Evolutionary conservation across 2,797 vertebrate genomes (phyloP).

Genomic region (Microcaecilia unicolor): DNA sequence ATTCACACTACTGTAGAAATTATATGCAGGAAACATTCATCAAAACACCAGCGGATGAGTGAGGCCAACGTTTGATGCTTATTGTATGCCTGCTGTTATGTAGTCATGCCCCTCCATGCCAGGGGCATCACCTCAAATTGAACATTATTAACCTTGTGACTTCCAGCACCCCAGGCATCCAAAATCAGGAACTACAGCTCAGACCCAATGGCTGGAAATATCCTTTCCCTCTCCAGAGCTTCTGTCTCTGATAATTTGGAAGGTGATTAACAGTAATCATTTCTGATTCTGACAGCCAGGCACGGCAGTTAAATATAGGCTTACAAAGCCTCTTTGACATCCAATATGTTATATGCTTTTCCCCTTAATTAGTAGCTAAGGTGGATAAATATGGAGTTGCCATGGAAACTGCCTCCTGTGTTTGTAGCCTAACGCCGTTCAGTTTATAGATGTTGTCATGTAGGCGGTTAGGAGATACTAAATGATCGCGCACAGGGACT

Average conservation of each 20-base stretch:
- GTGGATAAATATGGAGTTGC: conserved; percentile 53
- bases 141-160: too few relatives aligned
- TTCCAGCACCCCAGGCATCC: not conserved
- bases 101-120: too few relatives aligned
- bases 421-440: conserved; percentile 46
- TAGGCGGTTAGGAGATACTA: conserved; percentile 35
- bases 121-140: too few relatives aligned
- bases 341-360: conserved; percentile 51
- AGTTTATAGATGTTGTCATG: conserved; percentile 41
- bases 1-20: too few relatives aligned
- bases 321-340: conserved; percentile 52
- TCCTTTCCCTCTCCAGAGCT: not conserved
- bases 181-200: too few relatives aligned
- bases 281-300: conserved; percentile 46
- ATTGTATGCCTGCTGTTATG: too few relatives aligned
- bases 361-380: conserved; percentile 52
- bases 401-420: conserved; percentile 42
- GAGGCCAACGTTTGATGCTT: too few relatives aligned
- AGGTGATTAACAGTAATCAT: conserved; percentile 52
- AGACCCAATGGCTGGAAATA: conserved; percentile 27
- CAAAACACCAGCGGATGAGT: too few relatives aligned
- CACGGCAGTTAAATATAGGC: conserved; percentile 47
- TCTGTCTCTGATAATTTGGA: conserved; percentile 31
- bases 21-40: too few relatives aligned
- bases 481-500: too few relatives aligned